phyloP scores from a whole-genome alignment of 1,140 invertebrate genomes.

The Pararge aegeria region DNA sequence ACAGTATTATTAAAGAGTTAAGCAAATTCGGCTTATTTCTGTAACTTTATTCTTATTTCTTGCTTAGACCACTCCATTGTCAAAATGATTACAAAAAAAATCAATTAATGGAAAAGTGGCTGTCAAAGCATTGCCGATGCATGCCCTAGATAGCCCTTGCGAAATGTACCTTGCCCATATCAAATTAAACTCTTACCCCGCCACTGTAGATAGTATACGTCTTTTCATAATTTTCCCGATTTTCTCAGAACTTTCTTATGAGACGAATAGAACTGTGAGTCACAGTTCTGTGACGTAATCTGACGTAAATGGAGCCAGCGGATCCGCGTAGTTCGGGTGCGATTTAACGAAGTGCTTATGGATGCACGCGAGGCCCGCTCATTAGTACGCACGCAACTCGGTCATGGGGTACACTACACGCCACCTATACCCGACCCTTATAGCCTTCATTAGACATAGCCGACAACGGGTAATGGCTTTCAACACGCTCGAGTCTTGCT shows the following conservation, averaged over 20 bases:
- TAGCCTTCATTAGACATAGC: slow-evolving; percentile 56
- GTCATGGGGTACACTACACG: slow-evolving; percentile 41
- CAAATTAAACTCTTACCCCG: too few relatives aligned
- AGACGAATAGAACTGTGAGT: too few relatives aligned
- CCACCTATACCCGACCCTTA: slow-evolving; percentile 46
- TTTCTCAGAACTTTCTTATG: background rate
- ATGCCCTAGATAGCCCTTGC: too few relatives aligned
- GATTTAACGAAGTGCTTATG: slow-evolving; percentile 63
- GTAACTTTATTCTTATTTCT: too few relatives aligned
- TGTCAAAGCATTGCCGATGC: too few relatives aligned
- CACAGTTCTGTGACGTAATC: background rate
- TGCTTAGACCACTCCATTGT: too few relatives aligned
- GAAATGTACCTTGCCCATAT: too few relatives aligned
- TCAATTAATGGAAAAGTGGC: too few relatives aligned
- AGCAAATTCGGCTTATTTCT: too few relatives aligned
- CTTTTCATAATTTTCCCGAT: background rate
- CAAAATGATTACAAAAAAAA: too few relatives aligned
- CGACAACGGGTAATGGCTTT: slow-evolving; percentile 52
- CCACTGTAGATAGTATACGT: background rate
- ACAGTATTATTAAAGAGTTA: too few relatives aligned
- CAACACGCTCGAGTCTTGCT: slow-evolving; percentile 39
- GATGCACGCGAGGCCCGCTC: slow-evolving; percentile 69
- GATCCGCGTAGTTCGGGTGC: slow-evolving; percentile 49
- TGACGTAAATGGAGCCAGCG: slow-evolving; percentile 44
- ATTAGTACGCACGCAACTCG: slow-evolving; percentile 68